Evolutionary conservation across 1,140 invertebrate genomes (phyloP).

Genomic region (Papilio dardanus): DNA sequence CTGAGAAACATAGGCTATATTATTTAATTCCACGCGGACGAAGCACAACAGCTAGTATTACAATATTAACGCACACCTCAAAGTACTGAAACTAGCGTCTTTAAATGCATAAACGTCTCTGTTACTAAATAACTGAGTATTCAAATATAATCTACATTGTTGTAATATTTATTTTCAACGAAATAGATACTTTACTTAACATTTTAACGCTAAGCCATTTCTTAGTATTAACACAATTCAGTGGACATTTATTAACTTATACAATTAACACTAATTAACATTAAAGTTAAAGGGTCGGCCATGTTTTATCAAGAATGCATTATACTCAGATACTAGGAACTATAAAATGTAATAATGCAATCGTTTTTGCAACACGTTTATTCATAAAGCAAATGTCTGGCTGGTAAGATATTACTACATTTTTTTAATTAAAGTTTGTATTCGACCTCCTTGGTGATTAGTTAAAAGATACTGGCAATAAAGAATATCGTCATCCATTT

Average conservation of each 20-base stretch:
- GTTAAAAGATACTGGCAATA: background rate
- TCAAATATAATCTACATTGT: too few species aligned
- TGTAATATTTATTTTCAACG: too few species aligned
- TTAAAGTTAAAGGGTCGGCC: background rate
- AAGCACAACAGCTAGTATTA: too few species aligned
- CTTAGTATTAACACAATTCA: background rate
- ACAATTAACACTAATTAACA: conserved; percentile 4
- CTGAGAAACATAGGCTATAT: too few species aligned
- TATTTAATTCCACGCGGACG: too few species aligned
- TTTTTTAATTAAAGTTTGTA: background rate
- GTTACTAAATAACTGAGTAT: too few species aligned
- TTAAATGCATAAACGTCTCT: too few species aligned
- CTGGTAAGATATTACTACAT: background rate
- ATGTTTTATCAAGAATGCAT: conserved; percentile 4
- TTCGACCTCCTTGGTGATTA: too few species aligned
- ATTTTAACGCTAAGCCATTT: background rate
- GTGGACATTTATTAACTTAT: background rate
- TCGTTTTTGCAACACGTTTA: background rate
- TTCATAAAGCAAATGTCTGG: background rate
- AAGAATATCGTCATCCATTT: background rate
- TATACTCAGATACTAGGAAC: background rate
- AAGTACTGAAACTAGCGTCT: too few species aligned
- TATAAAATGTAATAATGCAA: background rate
- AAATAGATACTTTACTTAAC: background rate
- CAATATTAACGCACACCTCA: too few species aligned